Base-by-base conservation (phyloP, 2,888 invertebrate species). In the Isoperla grammatica region DNA sequence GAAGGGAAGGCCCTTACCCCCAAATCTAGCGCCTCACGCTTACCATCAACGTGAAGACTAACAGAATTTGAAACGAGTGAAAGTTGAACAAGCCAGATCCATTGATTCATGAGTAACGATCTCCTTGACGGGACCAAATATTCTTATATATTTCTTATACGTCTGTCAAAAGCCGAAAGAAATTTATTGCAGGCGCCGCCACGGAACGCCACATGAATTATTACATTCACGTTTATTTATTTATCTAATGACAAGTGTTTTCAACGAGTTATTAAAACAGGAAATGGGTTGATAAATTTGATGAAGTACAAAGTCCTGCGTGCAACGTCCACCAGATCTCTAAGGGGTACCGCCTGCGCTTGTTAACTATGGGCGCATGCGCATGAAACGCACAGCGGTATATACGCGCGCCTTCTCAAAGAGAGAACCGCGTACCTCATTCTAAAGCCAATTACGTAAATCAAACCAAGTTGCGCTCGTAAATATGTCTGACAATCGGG, bases 371-470 rank as follows among this genome's bases (percentile, higher is more conserved):
- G 29, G 29, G 29, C 29, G 2, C 23, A 15, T 29, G 35, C 29
- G 49, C 22, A 35, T 13, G 49, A 35, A 50, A 35, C 8, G 35
- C n/a, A 29, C 29, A 1, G 35, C 20, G 48, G 20, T n/a, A 20
- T 46, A 46, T 11, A 17, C 15, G 43, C 43, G 43, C 43, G 45
- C 20, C 6, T n/a, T 12, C 20, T 46, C 46, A 46, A 46, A 46
- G 49, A 4, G 49, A 3, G 17, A 2, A 8, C 13, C 13, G 13
- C 53, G 20, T 53, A 39, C 53, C 39, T 53, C 56, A 56, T 60
- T 49, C 29, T 56, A 40, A 39, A 55, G 57, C 60, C 60, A 61
- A 54, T 61, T 57, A 61, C 57, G 57, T 61, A 61, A 61, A 61
- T 61, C 61, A 61, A 53, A 37, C 8, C 39, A 37, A 39, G 53